Evolutionary conservation across 2,797 vertebrate species (phyloP).

Genomic region (Chaetodon trifasciatus): DNA sequence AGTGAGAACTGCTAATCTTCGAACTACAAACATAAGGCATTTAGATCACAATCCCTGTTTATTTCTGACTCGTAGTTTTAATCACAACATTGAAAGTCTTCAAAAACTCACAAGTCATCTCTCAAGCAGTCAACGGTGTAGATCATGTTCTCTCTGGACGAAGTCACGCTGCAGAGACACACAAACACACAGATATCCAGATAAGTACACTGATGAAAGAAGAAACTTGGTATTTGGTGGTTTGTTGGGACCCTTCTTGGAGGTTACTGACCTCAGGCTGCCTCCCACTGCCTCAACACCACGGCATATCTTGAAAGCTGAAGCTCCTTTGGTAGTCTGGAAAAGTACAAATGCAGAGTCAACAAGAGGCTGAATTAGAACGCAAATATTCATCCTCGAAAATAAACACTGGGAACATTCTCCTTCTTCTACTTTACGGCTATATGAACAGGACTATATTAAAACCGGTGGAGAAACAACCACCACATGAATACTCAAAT

Average conservation of each 20-base stretch:
- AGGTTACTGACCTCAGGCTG: constrained; percentile 89
- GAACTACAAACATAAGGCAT: neutral
- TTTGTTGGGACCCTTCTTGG: neutral
- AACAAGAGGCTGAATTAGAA: constrained; percentile 1
- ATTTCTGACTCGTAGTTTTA: neutral
- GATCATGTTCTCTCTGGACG: constrained; percentile 92
- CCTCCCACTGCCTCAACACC: constrained; percentile 96
- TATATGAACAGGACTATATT: neutral
- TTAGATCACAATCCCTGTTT: neutral
- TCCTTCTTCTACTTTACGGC: neutral
- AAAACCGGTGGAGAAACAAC: neutral
- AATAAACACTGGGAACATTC: neutral
- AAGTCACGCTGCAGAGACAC: constrained; percentile 87
- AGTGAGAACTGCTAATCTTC: neutral
- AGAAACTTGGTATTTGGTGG: neutral
- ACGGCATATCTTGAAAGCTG: constrained; percentile 94
- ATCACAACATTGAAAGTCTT: neutral
- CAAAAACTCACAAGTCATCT: constrained; percentile 91
- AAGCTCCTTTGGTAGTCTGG: constrained; percentile 98
- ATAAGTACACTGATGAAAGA: neutral
- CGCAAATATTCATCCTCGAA: neutral
- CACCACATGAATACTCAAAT: neutral
- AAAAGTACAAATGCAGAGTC: constrained; percentile 18
- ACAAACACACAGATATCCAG: constrained; percentile 41
- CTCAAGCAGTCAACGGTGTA: constrained; percentile 94